Percentiles rank a stretch among this genome's conserved stretches.
Conservation (phyloP, 2,113 vertebrate genomes). For the Diglossa brunneiventris region DNA sequence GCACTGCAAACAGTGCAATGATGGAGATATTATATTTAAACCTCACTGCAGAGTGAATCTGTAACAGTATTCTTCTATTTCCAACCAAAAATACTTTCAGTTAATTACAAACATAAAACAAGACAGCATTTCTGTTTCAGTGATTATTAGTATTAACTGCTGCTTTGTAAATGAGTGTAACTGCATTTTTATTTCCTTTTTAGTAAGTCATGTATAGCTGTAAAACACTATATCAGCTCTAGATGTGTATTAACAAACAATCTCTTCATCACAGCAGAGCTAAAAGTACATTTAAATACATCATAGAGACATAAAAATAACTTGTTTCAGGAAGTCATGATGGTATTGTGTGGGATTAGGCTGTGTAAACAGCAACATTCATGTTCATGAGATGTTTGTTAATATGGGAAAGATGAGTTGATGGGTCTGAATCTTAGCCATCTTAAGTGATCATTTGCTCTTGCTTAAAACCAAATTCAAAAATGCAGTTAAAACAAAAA, state of each 20-base stretch:
- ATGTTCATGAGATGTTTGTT: not conserved
- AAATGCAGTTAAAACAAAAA: not conserved
- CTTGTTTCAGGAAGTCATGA: not conserved
- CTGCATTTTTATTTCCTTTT: conserved; percentile 43
- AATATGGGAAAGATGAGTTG: not conserved
- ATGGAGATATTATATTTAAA: not conserved
- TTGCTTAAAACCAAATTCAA: not conserved
- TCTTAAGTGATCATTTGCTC: not conserved
- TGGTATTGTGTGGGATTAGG: not conserved
- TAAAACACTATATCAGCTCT: not conserved
- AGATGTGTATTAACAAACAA: not conserved
- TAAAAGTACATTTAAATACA: conserved; percentile 24
- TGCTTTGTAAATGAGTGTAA: not conserved
- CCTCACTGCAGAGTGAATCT: not conserved
- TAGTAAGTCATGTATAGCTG: conserved; percentile 10
- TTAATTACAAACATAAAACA: conserved; percentile 19
- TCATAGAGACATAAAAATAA: not conserved
- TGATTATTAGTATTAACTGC: not conserved
- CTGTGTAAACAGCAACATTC: not conserved
- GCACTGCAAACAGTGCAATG: not conserved
- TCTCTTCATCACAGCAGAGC: not conserved
- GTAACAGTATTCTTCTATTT: not conserved
- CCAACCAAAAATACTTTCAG: not conserved
- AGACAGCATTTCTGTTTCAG: not conserved
- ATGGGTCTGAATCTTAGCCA: not conserved